Percentiles rank a stretch among this genome's conserved stretches.
These are phyloP conservation scores for Neuroterus valhalla DNA, from an alignment of 1,140 invertebrate genomes.

Conservation along the genomic window DNA sequence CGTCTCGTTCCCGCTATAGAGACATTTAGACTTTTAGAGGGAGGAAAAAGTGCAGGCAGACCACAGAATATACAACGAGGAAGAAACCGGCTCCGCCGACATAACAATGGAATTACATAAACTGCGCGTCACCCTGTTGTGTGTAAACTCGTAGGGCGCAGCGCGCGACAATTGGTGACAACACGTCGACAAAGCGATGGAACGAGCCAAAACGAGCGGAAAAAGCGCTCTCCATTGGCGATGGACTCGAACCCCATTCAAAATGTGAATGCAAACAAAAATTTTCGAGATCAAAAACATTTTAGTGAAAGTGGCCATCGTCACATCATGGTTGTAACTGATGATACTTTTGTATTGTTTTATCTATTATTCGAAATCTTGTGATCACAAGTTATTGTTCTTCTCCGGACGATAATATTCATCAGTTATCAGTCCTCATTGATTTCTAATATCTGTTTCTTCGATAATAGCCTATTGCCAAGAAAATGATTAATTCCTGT, in stretches of 20 bases:
- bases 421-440: too few species aligned
- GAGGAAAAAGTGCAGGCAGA: conserved; percentile 26
- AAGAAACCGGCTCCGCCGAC: conserved; percentile 57
- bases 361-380: conserved; percentile 33
- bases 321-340: too few species aligned
- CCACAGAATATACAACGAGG: too few species aligned
- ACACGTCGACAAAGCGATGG: conserved; percentile 65
- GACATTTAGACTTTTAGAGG: conserved; percentile 27
- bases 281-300: conserved; percentile 9
- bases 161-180: conserved; percentile 70
- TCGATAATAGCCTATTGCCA: too few species aligned
- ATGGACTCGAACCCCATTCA: conserved; percentile 39
- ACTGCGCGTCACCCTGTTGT: conserved; percentile 70
- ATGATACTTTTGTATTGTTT: conserved; percentile 26
- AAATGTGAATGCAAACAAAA: conserved; percentile 4
- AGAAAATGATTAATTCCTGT: too few species aligned
- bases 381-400: conserved; percentile 32
- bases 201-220: conserved; percentile 58
- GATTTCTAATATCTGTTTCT: too few species aligned
- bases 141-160: conserved; percentile 72
- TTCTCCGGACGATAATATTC: too few species aligned
- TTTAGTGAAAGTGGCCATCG: neutral
- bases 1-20: conserved; percentile 37
- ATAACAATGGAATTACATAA: conserved; percentile 71
- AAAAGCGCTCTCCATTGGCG: conserved; percentile 54